A percentile compares a stretch with the other conserved stretches of the same genome.
Evolutionary conservation across 2,113 vertebrate genomes (phyloP).

Genomic region (Channa maculata): DNA sequence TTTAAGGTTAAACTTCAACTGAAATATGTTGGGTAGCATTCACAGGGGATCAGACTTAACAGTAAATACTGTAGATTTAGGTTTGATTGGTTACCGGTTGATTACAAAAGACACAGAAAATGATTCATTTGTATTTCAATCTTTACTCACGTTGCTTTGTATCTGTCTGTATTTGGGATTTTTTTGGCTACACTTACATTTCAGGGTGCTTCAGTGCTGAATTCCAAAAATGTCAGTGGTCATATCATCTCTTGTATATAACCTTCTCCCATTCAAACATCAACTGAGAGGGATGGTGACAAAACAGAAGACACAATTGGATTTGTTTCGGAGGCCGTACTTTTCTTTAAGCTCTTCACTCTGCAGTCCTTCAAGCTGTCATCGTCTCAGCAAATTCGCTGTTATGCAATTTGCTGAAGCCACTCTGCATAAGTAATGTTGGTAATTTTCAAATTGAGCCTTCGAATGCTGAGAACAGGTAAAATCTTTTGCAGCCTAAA

Average conservation of each 20-base stretch:
- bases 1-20: no score
- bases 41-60: not conserved
- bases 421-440: not conserved
- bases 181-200: not conserved
- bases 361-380: conserved; percentile 7
- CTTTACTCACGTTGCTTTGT: not conserved
- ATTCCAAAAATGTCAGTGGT: not conserved
- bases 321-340: not conserved
- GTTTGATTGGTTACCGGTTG: not conserved
- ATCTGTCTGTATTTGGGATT: not conserved
- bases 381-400: conserved; percentile 7
- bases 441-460: conserved; percentile 18
- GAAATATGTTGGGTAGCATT: no score
- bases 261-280: not conserved
- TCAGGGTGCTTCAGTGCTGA: not conserved
- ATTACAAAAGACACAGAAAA: not conserved
- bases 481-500: not conserved
- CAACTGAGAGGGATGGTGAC: not conserved
- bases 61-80: no score
- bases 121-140: not conserved
- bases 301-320: not conserved
- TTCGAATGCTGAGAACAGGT: not conserved
- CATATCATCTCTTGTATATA: not conserved
- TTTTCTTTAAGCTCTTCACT: conserved; percentile 6
- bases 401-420: not conserved